phyloP scores from a whole-genome alignment of 2,888 invertebrate genomes.

The Nudaria mundana region DNA sequence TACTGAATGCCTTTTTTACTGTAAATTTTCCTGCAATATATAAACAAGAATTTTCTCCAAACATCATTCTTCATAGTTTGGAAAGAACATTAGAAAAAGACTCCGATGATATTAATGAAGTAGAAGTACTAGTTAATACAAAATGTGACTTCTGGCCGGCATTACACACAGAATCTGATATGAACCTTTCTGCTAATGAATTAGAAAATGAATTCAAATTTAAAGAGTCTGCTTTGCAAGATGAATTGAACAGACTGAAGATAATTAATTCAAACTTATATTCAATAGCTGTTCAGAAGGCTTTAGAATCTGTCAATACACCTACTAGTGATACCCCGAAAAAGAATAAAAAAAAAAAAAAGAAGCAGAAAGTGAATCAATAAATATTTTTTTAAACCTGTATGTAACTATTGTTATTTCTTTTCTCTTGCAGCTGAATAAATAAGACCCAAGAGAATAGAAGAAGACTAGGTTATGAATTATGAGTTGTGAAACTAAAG shows the following conservation, averaged over 20 bases:
- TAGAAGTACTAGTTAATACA: conserved; percentile 59
- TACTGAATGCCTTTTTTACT: conserved; percentile 87
- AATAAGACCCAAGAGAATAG: too few species aligned
- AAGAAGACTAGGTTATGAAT: too few species aligned
- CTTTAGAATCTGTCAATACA: conserved; percentile 47
- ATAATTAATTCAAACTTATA: conserved; percentile 82
- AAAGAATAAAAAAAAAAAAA: conserved; percentile 49
- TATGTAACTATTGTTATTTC: background rate
- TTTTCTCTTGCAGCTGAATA: too few species aligned
- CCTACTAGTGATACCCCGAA: conserved; percentile 24
- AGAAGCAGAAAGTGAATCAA: conserved; percentile 25
- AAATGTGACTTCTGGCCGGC: conserved; percentile 69
- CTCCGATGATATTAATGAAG: conserved; percentile 66
- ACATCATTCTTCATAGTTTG: conserved; percentile 80
- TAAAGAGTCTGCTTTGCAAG: conserved; percentile 54
- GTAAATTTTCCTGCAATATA: conserved; percentile 82
- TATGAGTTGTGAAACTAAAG: too few species aligned
- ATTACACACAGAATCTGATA: conserved; percentile 26
- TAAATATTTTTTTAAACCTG: conserved; percentile 8
- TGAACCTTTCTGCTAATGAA: conserved; percentile 35
- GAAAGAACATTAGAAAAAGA: conserved; percentile 83
- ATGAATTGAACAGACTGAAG: conserved; percentile 78
- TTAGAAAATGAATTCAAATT: conserved; percentile 45
- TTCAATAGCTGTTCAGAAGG: conserved; percentile 72
- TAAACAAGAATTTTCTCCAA: conserved; percentile 80